phyloP scores from a whole-genome alignment of 2,113 vertebrate genomes.

The Antechinus stuartii region DNA sequence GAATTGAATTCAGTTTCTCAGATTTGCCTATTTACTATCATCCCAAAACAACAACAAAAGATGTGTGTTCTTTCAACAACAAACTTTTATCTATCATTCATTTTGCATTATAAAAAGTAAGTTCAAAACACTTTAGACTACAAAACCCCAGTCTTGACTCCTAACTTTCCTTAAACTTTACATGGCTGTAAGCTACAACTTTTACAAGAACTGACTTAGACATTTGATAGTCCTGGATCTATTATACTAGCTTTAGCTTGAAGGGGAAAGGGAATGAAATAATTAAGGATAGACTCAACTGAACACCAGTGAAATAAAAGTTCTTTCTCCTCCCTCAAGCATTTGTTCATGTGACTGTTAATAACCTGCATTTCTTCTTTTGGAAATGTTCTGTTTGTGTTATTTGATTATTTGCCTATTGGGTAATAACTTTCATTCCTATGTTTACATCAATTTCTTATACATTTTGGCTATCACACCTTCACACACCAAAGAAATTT shows the following conservation, averaged over 20 bases:
- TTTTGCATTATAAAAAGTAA: not conserved
- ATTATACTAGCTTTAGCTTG: not conserved
- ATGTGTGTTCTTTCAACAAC: not conserved
- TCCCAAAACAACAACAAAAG: not conserved
- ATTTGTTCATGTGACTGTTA: not conserved
- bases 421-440: not conserved
- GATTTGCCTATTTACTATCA: not conserved
- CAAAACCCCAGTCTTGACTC: not conserved
- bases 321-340: not conserved
- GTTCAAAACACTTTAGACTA: not conserved
- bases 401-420: not conserved
- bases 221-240: not conserved
- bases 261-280: not conserved
- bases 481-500: not conserved
- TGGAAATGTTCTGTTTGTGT: not conserved
- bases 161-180: not conserved
- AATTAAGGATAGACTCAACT: not conserved
- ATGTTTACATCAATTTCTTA: not conserved
- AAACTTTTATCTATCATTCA: not conserved
- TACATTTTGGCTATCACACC: not conserved
- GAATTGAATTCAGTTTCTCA: not conserved
- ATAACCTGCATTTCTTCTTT: not conserved
- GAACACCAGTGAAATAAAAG: not conserved
- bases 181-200: not conserved
- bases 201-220: not conserved